A percentile compares a stretch with the other conserved stretches of the same genome.
Evolutionary conservation across 2,113 vertebrate genomes (phyloP).

Genomic region (Harpagus bidentatus): DNA sequence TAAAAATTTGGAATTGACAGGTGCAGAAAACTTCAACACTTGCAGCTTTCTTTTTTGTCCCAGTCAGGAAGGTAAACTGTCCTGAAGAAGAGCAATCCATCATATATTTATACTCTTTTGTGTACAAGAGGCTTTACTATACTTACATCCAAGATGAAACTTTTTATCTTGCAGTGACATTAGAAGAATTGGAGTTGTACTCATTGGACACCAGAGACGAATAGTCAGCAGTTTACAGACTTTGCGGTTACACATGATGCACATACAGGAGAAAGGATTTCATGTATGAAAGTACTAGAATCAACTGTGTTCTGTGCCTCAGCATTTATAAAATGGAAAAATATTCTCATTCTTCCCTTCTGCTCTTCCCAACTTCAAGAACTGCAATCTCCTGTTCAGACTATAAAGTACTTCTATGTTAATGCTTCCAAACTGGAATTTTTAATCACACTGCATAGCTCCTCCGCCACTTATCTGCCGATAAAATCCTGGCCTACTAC

Average conservation of each 20-base stretch:
- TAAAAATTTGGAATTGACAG: neutral
- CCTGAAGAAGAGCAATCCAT: neutral
- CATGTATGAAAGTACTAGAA: conserved; percentile 87
- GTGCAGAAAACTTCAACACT: neutral
- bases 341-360: conserved; percentile 69
- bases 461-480: conserved; percentile 61
- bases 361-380: conserved; percentile 68
- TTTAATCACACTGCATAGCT: conserved; percentile 68
- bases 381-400: conserved; percentile 60
- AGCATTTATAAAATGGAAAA: conserved; percentile 78
- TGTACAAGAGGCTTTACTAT: neutral
- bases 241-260: conserved; percentile 90
- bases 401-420: conserved; percentile 50
- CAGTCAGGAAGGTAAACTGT: neutral
- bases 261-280: conserved; percentile 97
- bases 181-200: conserved; percentile 90
- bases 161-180: conserved; percentile 85
- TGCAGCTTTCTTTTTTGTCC: neutral
- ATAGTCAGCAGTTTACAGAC: conserved; percentile 97
- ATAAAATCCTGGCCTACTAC: conserved; percentile 61
- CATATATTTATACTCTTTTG: neutral
- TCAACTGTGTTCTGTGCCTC: conserved; percentile 85
- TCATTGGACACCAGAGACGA: conserved; percentile 96
- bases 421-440: conserved; percentile 74
- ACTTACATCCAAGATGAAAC: neutral